These are phyloP conservation scores for Scolanthus callimorphus DNA, from an alignment of 92 coral and sea anemone species.

Conservation along the genomic window DNA sequence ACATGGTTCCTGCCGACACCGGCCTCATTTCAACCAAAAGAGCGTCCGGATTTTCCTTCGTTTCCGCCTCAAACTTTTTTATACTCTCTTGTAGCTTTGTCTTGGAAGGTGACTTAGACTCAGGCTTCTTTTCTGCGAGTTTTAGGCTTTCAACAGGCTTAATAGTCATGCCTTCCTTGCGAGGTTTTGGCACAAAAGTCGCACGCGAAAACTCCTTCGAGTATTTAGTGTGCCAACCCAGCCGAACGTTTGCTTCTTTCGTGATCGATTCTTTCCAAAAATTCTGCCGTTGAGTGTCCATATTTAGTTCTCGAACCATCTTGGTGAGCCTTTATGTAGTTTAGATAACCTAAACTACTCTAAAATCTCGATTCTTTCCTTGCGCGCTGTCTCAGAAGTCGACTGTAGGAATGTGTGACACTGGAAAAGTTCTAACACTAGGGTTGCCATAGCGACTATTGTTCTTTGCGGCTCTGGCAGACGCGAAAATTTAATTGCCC, in stretches of 20 bases:
- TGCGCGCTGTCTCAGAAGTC: conserved; percentile 1
- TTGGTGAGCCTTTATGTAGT: conserved; percentile 8
- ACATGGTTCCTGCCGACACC: conserved; percentile 61
- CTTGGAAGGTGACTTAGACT: conserved; percentile 27
- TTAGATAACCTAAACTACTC: not conserved
- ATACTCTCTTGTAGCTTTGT: conserved; percentile 22
- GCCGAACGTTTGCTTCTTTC: conserved; percentile 90
- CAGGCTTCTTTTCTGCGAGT: conserved; percentile 32
- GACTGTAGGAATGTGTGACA: conserved; percentile 53
- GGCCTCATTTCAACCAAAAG: conserved; percentile 94
- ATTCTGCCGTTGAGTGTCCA: conserved; percentile 99
- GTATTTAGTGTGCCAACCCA: conserved; percentile 89
- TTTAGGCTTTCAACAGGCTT: conserved; percentile 54
- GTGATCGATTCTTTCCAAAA: conserved; percentile 95
- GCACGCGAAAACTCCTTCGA: conserved; percentile 91
- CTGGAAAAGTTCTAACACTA: conserved; percentile 8
- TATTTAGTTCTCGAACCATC: conserved; percentile 96
- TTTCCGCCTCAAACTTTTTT: conserved; percentile 51
- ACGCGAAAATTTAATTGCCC: too few species aligned
- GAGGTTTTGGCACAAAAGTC: conserved; percentile 62
- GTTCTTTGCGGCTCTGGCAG: too few species aligned
- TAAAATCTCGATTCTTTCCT: not conserved
- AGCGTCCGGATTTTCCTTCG: conserved; percentile 59
- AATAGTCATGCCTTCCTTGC: conserved; percentile 64
- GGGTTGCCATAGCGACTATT: conserved; percentile 32